Evolutionary conservation across 1,140 invertebrate species (phyloP), one percentile per base, ranked within the genome.

Genomic region (Drosophila melanica): DNA sequence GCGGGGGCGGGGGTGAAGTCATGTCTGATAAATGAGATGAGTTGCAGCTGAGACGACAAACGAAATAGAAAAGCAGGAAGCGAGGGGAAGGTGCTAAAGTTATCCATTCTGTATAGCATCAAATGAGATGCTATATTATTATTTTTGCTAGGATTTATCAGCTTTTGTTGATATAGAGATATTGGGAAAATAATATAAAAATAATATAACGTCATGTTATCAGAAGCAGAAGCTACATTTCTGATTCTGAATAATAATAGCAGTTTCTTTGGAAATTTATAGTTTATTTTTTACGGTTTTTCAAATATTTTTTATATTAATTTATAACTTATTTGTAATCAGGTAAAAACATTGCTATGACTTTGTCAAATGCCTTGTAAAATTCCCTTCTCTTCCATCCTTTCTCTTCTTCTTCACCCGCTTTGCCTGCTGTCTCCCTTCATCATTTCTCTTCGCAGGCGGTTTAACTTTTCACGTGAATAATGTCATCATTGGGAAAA

Each of bases 401-500:
- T 33, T 20, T 47, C 12, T 53, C 30, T 50, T 35, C 57, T 14
- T 23, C 45, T 16, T 12, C 20, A 9, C 39, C 51, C 16, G 33
- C 11, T 42, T 8, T 20, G 3, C 65, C 6, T 53, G n/a, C 20
- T 4, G 7, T 53, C 37, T 18, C 11, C 14, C 42, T 41, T n/a
- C 16, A 12, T 50, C 27, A 60, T 77, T 74, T 77, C 33, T 63
- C 65, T 63, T 70, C 53, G 58, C 27, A 68, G 66, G 64, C 78
- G 66, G 47, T 39, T 78, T 62, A 87, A 87, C 66, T 86, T 87
- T 86, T 74, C 82, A 87, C 81, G 82, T 86, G 79, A 86, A 86
- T 87, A 87, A 86, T 87, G 81, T 73, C 82, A 87, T 79, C 79
- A 76, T 69, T 57, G 58, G 60, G 64, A 86, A 82, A 87, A 86